phyloP scores from a whole-genome alignment of 2,888 invertebrate genomes.

The Siphlonurus alternatus region DNA sequence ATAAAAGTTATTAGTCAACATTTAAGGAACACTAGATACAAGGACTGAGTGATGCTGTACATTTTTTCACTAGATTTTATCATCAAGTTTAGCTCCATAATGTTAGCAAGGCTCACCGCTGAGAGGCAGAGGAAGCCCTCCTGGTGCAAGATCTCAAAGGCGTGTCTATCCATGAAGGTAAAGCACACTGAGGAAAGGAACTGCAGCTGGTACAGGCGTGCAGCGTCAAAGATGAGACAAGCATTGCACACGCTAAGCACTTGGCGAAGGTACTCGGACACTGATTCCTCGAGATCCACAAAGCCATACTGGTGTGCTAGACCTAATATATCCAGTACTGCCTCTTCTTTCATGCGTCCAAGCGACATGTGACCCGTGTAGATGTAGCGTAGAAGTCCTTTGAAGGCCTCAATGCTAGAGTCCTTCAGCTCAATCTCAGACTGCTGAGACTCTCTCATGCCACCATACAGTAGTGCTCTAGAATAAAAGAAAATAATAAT shows the following conservation, averaged over 20 bases:
- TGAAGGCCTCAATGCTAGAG: constrained; percentile 69
- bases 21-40: too few species aligned
- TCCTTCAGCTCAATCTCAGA: constrained; percentile 71
- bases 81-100: too few species aligned
- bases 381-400: constrained; percentile 82
- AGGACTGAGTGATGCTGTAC: too few species aligned
- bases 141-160: constrained; percentile 64
- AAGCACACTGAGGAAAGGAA: constrained; percentile 59
- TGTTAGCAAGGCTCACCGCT: constrained; percentile 51
- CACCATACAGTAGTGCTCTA: constrained; percentile 41
- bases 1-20: too few species aligned
- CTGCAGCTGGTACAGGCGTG: constrained; percentile 47
- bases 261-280: constrained; percentile 84
- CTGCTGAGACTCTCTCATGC: constrained; percentile 44
- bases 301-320: constrained; percentile 95
- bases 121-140: constrained; percentile 73
- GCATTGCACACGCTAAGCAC: constrained; percentile 77
- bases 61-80: too few species aligned
- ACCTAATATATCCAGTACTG: constrained; percentile 46
- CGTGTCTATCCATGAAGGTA: constrained; percentile 80
- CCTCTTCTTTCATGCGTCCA: constrained; percentile 22
- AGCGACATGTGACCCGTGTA: constrained; percentile 67
- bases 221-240: constrained; percentile 87
- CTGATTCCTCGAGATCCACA: constrained; percentile 72
- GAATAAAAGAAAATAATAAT: constrained; percentile 10